These are phyloP conservation scores for Lithophane ornitopus DNA, from an alignment of 2,888 invertebrate genomes.

Conservation along the genomic window DNA sequence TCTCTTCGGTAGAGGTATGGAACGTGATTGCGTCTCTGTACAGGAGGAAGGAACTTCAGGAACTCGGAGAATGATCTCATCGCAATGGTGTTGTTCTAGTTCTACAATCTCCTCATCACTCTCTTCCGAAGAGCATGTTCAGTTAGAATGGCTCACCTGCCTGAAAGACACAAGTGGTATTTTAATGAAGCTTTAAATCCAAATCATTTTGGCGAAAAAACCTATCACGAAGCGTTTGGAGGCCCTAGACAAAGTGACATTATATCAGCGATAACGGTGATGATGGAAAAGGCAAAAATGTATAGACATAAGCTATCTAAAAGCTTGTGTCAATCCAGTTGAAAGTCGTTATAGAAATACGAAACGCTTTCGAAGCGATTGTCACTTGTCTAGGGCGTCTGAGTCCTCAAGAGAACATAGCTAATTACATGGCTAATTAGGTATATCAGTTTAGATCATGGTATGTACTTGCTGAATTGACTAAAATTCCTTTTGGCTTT, in stretches of 20 bases:
- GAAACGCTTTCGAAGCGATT: too few species aligned
- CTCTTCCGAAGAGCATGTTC: not conserved
- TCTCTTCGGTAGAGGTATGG: not conserved
- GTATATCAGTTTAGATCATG: not conserved
- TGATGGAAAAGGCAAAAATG: too few species aligned
- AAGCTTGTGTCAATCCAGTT: too few species aligned
- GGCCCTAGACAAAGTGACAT: too few species aligned
- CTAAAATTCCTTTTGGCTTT: too few species aligned
- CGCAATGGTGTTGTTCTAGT: not conserved
- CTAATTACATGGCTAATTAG: not conserved
- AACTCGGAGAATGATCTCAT: not conserved
- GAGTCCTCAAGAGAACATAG: not conserved
- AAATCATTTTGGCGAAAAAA: not conserved
- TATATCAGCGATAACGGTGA: too few species aligned
- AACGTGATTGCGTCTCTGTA: not conserved
- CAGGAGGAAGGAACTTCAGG: not conserved
- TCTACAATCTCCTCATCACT: not conserved
- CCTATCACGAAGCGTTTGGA: not conserved
- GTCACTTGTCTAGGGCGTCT: too few species aligned
- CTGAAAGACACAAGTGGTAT: not conserved
- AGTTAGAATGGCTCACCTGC: not conserved
- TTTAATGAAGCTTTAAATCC: not conserved
- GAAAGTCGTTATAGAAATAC: too few species aligned
- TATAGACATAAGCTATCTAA: too few species aligned
- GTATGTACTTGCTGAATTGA: too few species aligned